Conservation (phyloP, 2,888 invertebrate genomes). For the Erebia palarica region DNA sequence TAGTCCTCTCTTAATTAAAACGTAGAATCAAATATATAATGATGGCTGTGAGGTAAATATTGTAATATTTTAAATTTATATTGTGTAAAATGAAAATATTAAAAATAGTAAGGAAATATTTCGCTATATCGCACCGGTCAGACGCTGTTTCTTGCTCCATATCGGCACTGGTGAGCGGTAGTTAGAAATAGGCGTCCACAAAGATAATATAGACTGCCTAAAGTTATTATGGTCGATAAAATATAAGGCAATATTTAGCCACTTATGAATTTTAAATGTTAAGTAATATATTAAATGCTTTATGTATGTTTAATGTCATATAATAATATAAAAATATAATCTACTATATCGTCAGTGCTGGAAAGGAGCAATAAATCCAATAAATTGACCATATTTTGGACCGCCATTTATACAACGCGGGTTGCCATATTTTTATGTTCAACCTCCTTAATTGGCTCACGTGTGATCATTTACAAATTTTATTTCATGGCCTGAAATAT, state of each 20-base stretch:
- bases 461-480: conserved; percentile 30
- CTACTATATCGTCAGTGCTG: conserved; percentile 52
- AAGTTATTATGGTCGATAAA: conserved; percentile 37
- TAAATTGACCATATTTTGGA: conserved; percentile 49
- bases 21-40: conserved; percentile 81
- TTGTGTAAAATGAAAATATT: conserved; percentile 73
- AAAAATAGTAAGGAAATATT: conserved; percentile 62
- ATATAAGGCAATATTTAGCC: conserved; percentile 43
- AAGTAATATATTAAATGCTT: conserved; percentile 45
- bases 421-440: conserved; percentile 55
- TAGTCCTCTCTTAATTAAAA: conserved; percentile 78
- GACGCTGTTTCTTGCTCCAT: conserved; percentile 45
- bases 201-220: conserved; percentile 42
- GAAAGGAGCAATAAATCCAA: conserved; percentile 48
- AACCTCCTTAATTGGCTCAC: conserved; percentile 14
- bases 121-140: conserved; percentile 63
- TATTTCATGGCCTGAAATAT: conserved; percentile 30
- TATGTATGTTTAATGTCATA: conserved; percentile 39
- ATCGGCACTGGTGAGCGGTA: conserved; percentile 45
- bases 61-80: conserved; percentile 81
- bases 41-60: conserved; percentile 83
- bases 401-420: conserved; percentile 56
- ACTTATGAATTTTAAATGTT: conserved; percentile 46
- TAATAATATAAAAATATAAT: conserved; percentile 24
- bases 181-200: conserved; percentile 40